Evolutionary conservation across 2,888 invertebrate species (phyloP), one percentile per base, ranked within the genome.

Genomic region (Melipona bicolor): DNA sequence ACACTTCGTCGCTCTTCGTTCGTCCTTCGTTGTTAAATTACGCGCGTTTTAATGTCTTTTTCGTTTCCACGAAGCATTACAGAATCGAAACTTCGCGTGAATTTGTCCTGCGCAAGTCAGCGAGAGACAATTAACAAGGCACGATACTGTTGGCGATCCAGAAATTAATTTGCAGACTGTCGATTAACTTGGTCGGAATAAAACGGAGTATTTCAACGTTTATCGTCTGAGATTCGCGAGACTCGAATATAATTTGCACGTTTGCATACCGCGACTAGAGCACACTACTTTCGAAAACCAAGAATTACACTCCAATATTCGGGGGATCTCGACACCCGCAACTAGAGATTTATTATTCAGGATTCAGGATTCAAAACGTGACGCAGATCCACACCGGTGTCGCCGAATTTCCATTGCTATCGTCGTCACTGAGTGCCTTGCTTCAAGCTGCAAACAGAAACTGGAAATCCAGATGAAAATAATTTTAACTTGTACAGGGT

Each of bases 81-180:
- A 19, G 21, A 19, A 11, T 4, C 21, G 21, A 43, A 65, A 65
- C 43, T 15, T 27, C 19, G 6, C 13, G 6, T 13, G 13, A 0
- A 11, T 36, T 17, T 15, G 56, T 59, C 50, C 71, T 61, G 62
- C 69, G 32, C 67, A 67, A 72, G 59, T 76, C 74, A 75, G 76
- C 81, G 17, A 32, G 72, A 74, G 83, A 72, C 77, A 64, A 71
- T 74, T 82, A 81, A 84, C 83, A 80, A 72, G 72, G 81, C 74
- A 75, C 69, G 62, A 36, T 49, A 15, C 50, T 24, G 65, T 62
- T 75, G 21, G 61, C 49, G 32, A 49, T 54, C 70, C 70, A 21
- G 52, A 77, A 82, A 87, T 83, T 81, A 73, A 85, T 81, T 83
- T 81, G 61, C 68, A 27, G 64, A 32, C 36, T 67, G 62, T 21